Evolutionary conservation across 2,113 vertebrate genomes (phyloP).

Genomic region (Scolopax mira): DNA sequence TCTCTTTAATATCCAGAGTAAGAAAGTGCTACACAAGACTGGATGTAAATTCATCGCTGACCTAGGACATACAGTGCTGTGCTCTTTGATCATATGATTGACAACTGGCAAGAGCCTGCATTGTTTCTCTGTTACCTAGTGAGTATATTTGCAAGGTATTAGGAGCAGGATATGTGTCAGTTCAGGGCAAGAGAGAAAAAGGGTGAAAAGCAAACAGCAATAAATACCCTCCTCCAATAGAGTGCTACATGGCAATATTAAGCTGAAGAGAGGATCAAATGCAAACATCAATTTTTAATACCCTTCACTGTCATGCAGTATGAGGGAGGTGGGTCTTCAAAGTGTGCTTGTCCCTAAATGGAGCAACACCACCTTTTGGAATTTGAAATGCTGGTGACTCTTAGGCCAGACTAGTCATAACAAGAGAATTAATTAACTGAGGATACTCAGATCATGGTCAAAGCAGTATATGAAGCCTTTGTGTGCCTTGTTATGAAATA

Average conservation of each 20-base stretch:
- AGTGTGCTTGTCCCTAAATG: background rate
- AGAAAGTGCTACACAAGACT: background rate
- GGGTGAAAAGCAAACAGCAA: background rate
- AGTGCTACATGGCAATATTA: background rate
- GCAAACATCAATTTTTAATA: background rate
- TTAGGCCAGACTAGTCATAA: background rate
- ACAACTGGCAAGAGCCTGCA: slow-evolving; percentile 45
- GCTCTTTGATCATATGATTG: slow-evolving; percentile 32
- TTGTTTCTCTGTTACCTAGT: slow-evolving; percentile 65
- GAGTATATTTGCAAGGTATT: slow-evolving; percentile 58
- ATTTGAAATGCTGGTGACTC: background rate
- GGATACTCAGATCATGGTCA: background rate
- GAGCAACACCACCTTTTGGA: background rate
- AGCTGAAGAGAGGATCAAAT: background rate
- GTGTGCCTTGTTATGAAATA: background rate
- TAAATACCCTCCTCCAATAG: background rate
- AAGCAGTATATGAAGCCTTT: background rate
- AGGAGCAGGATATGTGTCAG: background rate
- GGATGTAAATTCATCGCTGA: background rate
- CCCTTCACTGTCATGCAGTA: background rate
- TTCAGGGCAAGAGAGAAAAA: background rate
- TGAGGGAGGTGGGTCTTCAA: background rate
- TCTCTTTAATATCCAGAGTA: background rate
- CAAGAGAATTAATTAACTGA: background rate
- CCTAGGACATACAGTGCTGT: background rate